Conservation (phyloP, 1,140 invertebrate species). For the Asobara japonica region DNA sequence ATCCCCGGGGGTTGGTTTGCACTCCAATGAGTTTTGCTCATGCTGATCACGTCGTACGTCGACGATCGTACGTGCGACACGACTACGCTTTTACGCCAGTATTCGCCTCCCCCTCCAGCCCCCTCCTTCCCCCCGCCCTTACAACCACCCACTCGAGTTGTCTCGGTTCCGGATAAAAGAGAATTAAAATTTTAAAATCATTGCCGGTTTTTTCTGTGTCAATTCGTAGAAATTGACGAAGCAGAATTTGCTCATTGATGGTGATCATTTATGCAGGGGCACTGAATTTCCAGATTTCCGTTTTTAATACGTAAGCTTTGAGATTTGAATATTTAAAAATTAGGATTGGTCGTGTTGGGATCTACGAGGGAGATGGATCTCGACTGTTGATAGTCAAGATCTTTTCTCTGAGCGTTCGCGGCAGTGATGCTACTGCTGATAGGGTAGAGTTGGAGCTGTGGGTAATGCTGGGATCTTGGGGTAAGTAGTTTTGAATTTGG, state of each 20-base stretch:
- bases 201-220: too few relatives aligned
- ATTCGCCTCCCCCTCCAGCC: slow-evolving; percentile 40
- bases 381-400: not conserved
- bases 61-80: slow-evolving; percentile 67
- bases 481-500: not conserved
- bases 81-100: slow-evolving; percentile 66
- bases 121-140: slow-evolving; percentile 28
- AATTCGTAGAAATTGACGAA: too few relatives aligned
- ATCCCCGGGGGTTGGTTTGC: slow-evolving; percentile 48
- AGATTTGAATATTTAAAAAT: too few relatives aligned
- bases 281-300: too few relatives aligned
- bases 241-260: too few relatives aligned
- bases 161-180: too few relatives aligned
- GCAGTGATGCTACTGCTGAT: not conserved
- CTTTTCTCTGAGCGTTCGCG: not conserved
- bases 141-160: slow-evolving; percentile 7
- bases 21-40: slow-evolving; percentile 44
- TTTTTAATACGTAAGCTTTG: too few relatives aligned
- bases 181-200: too few relatives aligned
- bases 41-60: slow-evolving; percentile 64
- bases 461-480: not conserved
- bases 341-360: too few relatives aligned
- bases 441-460: not conserved
- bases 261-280: too few relatives aligned
- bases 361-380: too few relatives aligned